Evolutionary conservation across 2,113 vertebrate species (phyloP), one percentile per base, ranked within the genome.

Genomic region (Fregetta grallaria): DNA sequence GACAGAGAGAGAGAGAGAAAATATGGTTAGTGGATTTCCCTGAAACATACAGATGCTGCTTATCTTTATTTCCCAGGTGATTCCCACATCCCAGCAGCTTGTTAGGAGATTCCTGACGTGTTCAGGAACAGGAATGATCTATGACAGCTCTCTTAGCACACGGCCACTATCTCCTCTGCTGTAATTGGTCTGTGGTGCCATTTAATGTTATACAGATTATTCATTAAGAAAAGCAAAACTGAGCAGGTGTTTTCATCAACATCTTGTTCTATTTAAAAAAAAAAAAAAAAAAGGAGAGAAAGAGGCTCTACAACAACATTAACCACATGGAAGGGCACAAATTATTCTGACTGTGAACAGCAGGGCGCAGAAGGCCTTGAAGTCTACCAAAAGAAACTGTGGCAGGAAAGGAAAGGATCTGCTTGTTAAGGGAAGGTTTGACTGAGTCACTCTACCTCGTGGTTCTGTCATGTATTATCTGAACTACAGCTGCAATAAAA

Each of bases 221-320:
- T 97, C 95, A 97, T 97, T 98, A 98, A 96, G 92, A 91, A 86
- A 96, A 94, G 81, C 96, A 97, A 95, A 95, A 96, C 66, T 52
- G 97, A 97, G 89, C 97, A 98, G 97, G 94, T 98, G 95, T 98
- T 98, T 97, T 94, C 92, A 97, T 97, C 96, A 97, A 76, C 82
- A 96, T 78, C 88, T 90, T 96, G 90, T 80, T 91, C 63, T 88
- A 79, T 62, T 65, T 18, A 61, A 62, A 34, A 81, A 78, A 34
- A 81, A 78, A 26, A 45, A 9, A 62, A 19, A 10, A 76, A 6
- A 49, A 7, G 40, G 6, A 55, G 11, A 36, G 23, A 78, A 50
- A 89, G n/a, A 94, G 50, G 61, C 72, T 72, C 34, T 45, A 90
- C 63, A 86, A 73, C 44, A 92, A 61, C 61, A 95, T 97, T 95